These are phyloP conservation scores for Eupithecia abbreviata DNA, from an alignment of 2,888 invertebrate genomes.

Conservation along the genomic window DNA sequence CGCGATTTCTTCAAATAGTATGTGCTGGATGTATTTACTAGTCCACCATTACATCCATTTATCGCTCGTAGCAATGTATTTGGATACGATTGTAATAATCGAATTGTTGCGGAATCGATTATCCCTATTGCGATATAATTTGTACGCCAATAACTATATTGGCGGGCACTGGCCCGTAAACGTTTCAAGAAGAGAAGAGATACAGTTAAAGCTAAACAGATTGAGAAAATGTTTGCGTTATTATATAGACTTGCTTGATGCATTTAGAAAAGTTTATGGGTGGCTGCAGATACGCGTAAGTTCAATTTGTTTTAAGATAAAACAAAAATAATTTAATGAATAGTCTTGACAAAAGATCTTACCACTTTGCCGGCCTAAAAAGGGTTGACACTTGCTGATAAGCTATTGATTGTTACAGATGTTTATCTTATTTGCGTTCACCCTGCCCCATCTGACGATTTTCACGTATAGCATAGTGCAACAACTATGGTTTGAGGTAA, in stretches of 20 bases:
- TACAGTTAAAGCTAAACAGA: neutral
- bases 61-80: neutral
- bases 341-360: neutral
- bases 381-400: neutral
- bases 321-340: neutral
- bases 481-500: conserved; percentile 13
- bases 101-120: conserved; percentile 6
- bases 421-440: conserved; percentile 3
- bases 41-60: neutral
- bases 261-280: conserved; percentile 2
- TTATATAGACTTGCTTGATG: conserved; percentile 9
- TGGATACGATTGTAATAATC: neutral
- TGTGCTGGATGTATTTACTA: neutral
- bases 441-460: neutral
- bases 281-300: conserved; percentile 11
- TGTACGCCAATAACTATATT: neutral
- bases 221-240: conserved; percentile 7
- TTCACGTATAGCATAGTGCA: conserved; percentile 13
- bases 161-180: neutral
- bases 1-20: neutral
- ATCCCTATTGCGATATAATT: neutral
- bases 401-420: conserved; percentile 1
- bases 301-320: neutral
- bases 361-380: neutral
- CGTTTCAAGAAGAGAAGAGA: neutral